phyloP scores from a whole-genome alignment of 2,888 invertebrate species.

The Dynastes hyllus region DNA sequence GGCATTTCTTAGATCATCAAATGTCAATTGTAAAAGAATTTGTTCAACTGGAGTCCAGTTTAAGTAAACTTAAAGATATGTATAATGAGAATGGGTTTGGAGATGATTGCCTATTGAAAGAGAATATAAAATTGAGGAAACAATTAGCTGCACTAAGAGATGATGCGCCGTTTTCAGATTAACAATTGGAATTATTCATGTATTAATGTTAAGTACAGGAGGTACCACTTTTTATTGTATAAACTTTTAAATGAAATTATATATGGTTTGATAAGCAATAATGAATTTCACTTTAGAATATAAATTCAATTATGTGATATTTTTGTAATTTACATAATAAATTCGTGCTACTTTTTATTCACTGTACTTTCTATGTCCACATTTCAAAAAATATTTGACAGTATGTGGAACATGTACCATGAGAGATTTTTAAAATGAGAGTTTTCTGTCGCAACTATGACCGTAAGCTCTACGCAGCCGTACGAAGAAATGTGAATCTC shows the following conservation, averaged over 20 bases:
- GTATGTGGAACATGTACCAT: too few relatives aligned
- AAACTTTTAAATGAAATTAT: slow-evolving; percentile 10
- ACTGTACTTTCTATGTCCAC: too few relatives aligned
- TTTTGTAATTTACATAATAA: slow-evolving; percentile 30
- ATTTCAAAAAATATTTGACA: too few relatives aligned
- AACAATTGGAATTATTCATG: slow-evolving; percentile 35
- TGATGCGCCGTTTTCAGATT: slow-evolving; percentile 48
- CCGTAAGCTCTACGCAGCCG: too few relatives aligned
- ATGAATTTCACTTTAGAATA: not conserved
- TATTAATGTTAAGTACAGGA: slow-evolving; percentile 35
- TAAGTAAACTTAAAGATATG: slow-evolving; percentile 58
- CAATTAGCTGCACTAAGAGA: slow-evolving; percentile 61
- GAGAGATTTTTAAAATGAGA: too few relatives aligned
- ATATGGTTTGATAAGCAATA: not conserved
- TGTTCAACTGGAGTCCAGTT: slow-evolving; percentile 64
- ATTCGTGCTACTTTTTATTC: not conserved
- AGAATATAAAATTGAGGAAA: slow-evolving; percentile 56
- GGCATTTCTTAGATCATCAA: slow-evolving; percentile 64
- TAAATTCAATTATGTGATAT: slow-evolving; percentile 23
- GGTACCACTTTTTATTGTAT: slow-evolving; percentile 31
- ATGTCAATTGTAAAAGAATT: slow-evolving; percentile 66
- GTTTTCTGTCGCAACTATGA: too few relatives aligned
- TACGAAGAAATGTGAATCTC: too few relatives aligned
- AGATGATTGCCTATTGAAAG: slow-evolving; percentile 58
- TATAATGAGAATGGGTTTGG: slow-evolving; percentile 65